Conservation (phyloP, 2,797 vertebrate species). For the Sylvia borin region DNA sequence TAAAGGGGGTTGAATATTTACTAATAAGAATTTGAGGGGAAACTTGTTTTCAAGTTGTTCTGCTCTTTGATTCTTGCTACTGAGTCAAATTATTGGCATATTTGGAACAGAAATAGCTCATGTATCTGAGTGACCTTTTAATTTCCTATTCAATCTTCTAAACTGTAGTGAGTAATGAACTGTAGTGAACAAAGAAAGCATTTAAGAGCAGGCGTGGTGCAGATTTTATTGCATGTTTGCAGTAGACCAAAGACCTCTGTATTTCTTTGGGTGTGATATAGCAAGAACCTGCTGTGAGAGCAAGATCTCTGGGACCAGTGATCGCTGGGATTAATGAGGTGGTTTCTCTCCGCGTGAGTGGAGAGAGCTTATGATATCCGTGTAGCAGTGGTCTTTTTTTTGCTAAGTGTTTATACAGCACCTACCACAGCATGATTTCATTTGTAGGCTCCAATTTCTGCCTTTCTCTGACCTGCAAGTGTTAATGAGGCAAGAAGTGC, state of each 20-base stretch:
- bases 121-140: conserved; percentile 16
- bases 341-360: background rate
- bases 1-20: background rate
- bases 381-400: background rate
- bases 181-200: conserved; percentile 31
- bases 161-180: background rate
- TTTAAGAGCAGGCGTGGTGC: background rate
- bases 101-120: conserved; percentile 1
- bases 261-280: background rate
- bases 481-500: background rate
- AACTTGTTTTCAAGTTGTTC: background rate
- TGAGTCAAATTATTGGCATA: background rate
- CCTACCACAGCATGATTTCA: background rate
- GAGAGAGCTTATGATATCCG: background rate
- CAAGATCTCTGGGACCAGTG: background rate
- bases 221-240: background rate
- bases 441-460: background rate
- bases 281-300: background rate
- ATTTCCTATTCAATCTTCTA: background rate
- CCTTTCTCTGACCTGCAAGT: background rate
- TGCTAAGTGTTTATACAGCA: background rate
- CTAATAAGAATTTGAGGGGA: background rate
- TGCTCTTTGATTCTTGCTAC: background rate
- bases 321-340: background rate
- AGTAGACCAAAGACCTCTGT: background rate